These are phyloP conservation scores for Eristalis arbustorum DNA, from an alignment of 2,888 invertebrate genomes.

Conservation along the genomic window DNA sequence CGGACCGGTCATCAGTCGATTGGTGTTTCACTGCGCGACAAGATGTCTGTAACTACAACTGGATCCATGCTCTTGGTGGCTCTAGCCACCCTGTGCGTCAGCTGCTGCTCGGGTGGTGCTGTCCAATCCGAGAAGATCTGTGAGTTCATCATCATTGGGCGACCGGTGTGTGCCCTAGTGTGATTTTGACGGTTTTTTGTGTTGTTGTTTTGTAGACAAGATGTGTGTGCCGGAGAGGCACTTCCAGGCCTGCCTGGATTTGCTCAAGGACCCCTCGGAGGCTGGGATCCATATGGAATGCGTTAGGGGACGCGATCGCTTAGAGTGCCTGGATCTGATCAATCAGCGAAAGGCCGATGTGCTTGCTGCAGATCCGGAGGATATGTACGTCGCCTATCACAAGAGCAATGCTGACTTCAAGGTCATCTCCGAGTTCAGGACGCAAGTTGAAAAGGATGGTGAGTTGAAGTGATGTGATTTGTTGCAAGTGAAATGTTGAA, in stretches of 20 bases:
- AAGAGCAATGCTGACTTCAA: constrained; percentile 87
- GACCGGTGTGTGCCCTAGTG: too few relatives aligned
- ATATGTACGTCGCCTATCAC: constrained; percentile 91
- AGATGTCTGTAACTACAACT: constrained; percentile 50
- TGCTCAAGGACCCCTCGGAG: constrained; percentile 79
- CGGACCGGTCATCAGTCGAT: constrained; percentile 60
- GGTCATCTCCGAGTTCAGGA: constrained; percentile 88
- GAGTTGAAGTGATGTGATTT: constrained; percentile 59
- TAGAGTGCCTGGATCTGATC: constrained; percentile 86
- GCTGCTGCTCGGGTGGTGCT: constrained; percentile 27
- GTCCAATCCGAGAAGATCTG: constrained; percentile 62
- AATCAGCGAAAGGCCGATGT: constrained; percentile 90
- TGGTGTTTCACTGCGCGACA: constrained; percentile 58
- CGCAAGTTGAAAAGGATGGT: constrained; percentile 89
- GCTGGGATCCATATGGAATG: constrained; percentile 84
- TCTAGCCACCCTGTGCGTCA: constrained; percentile 34
- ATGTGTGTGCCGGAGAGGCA: constrained; percentile 87
- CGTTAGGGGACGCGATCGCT: constrained; percentile 86
- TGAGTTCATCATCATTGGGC: constrained; percentile 18
- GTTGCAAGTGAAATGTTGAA: background rate
- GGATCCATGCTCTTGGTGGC: constrained; percentile 43
- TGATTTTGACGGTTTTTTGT: background rate
- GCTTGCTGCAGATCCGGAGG: constrained; percentile 91
- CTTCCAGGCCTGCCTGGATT: constrained; percentile 83
- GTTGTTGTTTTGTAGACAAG: constrained; percentile 83